Base-by-base conservation (phyloP, 2,113 vertebrate species). In the Oncorhynchus tshawytscha region DNA sequence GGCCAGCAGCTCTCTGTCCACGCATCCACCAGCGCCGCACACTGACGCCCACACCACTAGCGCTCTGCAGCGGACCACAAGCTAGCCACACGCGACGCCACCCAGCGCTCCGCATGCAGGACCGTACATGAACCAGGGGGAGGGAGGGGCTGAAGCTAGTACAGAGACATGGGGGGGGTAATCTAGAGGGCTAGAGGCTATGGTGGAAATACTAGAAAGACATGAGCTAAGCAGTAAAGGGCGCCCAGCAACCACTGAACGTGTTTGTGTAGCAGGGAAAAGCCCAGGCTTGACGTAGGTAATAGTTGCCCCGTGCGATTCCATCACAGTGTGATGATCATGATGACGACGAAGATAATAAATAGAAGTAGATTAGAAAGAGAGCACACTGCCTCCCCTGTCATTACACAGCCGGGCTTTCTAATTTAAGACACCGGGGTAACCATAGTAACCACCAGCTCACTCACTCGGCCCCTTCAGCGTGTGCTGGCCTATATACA, bases 311-410 rank as follows among this genome's bases (percentile, higher is more conserved):
- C 73, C 66, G 85, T 85, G 62, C 16, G 67, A 80, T 74, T 75
- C 54, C 71, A 75, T 86, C 83, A n/a, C 31, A 82, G 90, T 77
- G 75, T n/a, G 76, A 82, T 79, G 85, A 88, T 54, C 51, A 54
- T 80, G 83, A 84, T 81, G 91, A 86, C 57, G 82, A 86, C 75
- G 78, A 85, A 73, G 88, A 92, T 88, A 92, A 93, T 88, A 91
- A 92, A 92, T 92, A 92, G 90, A 92, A 88, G 57, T 87, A 91
- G 90, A 93, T 93, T 90, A 92, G 62, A 94, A 91, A 88, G 85
- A 88, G 85, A 82, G 84, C 64, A 48, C 69, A 82, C 79, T 25
- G 39, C 78, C 81, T 86, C 78, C 82, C 87, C 89, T 93, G 88
- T 94, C 88, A 93, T 94, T 92, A 93, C 78, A 81, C 34, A 71